A percentile compares a stretch with the other conserved stretches of the same genome.
These are phyloP conservation scores for Nannoperca obscura DNA, from an alignment of 2,797 vertebrate species.

Conservation along the genomic window DNA sequence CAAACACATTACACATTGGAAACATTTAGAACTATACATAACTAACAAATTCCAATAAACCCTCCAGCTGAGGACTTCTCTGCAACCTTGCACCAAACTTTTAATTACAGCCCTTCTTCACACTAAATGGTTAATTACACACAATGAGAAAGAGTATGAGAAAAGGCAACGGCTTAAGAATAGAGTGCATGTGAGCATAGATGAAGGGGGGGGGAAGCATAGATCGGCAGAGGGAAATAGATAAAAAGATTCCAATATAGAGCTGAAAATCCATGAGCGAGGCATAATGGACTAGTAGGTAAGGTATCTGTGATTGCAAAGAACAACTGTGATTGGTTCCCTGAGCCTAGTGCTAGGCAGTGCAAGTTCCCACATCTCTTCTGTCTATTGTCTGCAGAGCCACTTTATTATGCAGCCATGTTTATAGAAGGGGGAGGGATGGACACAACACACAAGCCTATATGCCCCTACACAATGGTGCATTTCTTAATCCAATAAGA, in stretches of 20 bases:
- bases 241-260: slow-evolving; percentile 18
- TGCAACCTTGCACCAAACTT: slow-evolving; percentile 69
- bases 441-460: slow-evolving; percentile 30
- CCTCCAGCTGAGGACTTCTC: slow-evolving; percentile 67
- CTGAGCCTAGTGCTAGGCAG: slow-evolving; percentile 63
- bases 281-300: slow-evolving; percentile 6
- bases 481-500: slow-evolving; percentile 49
- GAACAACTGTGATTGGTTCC: slow-evolving; percentile 51
- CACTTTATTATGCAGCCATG: slow-evolving; percentile 76
- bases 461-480: slow-evolving; percentile 43
- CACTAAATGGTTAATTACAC: slow-evolving; percentile 79
- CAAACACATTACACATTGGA: not conserved
- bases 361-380: slow-evolving; percentile 69
- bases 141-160: slow-evolving; percentile 39
- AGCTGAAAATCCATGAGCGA: slow-evolving; percentile 24
- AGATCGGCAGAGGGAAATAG: slow-evolving; percentile 4
- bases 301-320: slow-evolving; percentile 29
- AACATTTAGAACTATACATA: no score
- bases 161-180: slow-evolving; percentile 46
- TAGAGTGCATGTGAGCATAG: slow-evolving; percentile 28
- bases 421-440: slow-evolving; percentile 70
- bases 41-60: slow-evolving; percentile 78
- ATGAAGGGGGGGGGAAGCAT: not conserved
- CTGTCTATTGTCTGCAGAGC: slow-evolving; percentile 75
- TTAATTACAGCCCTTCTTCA: slow-evolving; percentile 76